Evolutionary conservation across 2,888 invertebrate species (phyloP), one percentile per base, ranked within the genome.

Genomic region (Rotaria socialis): DNA sequence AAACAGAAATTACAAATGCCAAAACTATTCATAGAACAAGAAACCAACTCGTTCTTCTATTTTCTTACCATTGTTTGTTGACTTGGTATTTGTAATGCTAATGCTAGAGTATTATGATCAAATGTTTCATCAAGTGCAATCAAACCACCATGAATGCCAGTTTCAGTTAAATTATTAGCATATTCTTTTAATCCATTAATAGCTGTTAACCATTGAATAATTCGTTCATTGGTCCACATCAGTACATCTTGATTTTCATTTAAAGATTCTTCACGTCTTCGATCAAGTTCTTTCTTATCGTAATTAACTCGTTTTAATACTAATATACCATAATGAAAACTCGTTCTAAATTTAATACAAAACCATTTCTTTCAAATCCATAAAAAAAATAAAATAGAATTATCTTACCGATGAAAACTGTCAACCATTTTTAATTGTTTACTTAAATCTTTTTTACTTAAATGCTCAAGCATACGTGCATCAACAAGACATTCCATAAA

Each of bases 401-500:
- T 43, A 6, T 75, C 60, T 88, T 90, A 95, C 96, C 96, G 94
- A 93, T 99, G 99, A 93, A 98, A 98, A 92, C 96, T 96, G 92
- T 99, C 99, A 88, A 98, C 96, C 97, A 99, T 97, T 93, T 98
- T 97, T 88, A 99, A 94, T 91, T 98, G 97, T 88, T 96, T 96
- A 87, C 98, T 93, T 86, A 99, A 93, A 92, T 99, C 99, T 90
- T 99, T 95, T 92, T 99, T 99, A 87, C 96, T 97, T 89, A 99
- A 94, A 93, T 99, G 98, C 92, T 99, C 99, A 89, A 99, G 92
- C 99, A 99, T 99, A 89, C 99, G 93, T 85, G 99, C 99, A 92
- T 99, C 99, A 86, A 99, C 97, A 90, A 99, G 93, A 92, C 98
- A 98, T 93, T 99, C 99, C 99, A 99, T 99, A 92, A 99, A 99